A percentile compares a stretch with the other conserved stretches of the same genome.
Conservation (phyloP, 2,113 vertebrate species). For the Struthidea cinerea region DNA sequence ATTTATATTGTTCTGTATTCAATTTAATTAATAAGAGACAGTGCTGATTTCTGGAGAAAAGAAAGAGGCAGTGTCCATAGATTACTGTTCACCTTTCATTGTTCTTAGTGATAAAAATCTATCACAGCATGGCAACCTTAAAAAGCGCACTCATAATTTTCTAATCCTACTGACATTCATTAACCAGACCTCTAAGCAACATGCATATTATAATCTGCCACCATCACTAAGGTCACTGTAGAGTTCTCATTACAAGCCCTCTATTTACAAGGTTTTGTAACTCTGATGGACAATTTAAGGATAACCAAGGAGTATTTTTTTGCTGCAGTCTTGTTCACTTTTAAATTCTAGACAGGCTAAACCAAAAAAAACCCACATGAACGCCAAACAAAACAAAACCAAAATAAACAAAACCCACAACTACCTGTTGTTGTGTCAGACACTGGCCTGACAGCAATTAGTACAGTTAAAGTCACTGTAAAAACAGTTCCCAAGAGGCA, state of each 20-base stretch:
- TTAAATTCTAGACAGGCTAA: background rate
- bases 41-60: slow-evolving; percentile 32
- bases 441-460: background rate
- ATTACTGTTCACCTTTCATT: slow-evolving; percentile 42
- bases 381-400: background rate
- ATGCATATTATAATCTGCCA: background rate
- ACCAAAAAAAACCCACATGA: background rate
- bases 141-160: slow-evolving; percentile 30
- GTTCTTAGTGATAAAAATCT: slow-evolving; percentile 59
- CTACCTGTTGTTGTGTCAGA: background rate
- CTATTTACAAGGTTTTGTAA: background rate
- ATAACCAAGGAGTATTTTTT: background rate
- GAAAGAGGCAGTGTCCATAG: slow-evolving; percentile 1
- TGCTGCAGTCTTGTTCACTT: background rate
- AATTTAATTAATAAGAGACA: slow-evolving; percentile 68
- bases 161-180: slow-evolving; percentile 39
- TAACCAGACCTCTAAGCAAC: slow-evolving; percentile 32
- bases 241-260: background rate
- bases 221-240: background rate
- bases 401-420: background rate
- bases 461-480: background rate
- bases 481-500: background rate
- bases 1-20: slow-evolving; percentile 56
- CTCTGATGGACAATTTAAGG: background rate
- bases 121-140: background rate